Evolutionary conservation across 2,797 vertebrate species (phyloP).

Genomic region (Pempheris klunzingeri): DNA sequence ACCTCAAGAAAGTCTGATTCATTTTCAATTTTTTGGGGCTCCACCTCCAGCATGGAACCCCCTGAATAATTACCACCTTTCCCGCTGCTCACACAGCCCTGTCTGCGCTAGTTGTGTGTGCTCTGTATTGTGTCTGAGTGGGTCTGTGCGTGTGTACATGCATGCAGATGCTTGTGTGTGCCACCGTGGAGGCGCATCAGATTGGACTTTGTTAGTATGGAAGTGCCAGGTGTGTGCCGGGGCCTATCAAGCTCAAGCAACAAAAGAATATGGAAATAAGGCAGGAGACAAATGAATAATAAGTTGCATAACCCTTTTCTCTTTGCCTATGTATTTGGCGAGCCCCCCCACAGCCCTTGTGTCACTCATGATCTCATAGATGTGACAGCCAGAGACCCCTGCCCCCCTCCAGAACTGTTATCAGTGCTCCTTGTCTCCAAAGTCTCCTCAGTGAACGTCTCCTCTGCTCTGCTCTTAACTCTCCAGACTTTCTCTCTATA

Average conservation of each 20-base stretch:
- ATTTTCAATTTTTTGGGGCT: constrained; percentile 6
- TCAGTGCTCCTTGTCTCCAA: constrained; percentile 24
- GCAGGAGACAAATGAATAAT: constrained; percentile 76
- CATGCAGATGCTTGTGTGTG: constrained; percentile 47
- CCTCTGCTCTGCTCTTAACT: constrained; percentile 21
- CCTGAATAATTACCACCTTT: constrained; percentile 44
- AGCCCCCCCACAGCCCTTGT: constrained; percentile 31
- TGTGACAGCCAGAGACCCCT: constrained; percentile 71
- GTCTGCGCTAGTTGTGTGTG: constrained; percentile 23
- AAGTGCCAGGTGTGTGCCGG: constrained; percentile 66
- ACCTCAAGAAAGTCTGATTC: neutral
- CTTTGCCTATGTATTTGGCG: constrained; percentile 37
- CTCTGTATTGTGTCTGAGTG: constrained; percentile 14
- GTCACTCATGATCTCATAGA: constrained; percentile 74
- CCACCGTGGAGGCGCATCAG: constrained; percentile 57
- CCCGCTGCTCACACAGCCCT: neutral
- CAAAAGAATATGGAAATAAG: constrained; percentile 82
- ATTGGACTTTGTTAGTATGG: constrained; percentile 60
- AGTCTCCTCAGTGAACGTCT: constrained; percentile 33
- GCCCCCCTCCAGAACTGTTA: constrained; percentile 42
- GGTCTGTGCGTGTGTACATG: constrained; percentile 39
- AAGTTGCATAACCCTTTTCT: constrained; percentile 77
- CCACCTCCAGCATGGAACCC: constrained; percentile 32
- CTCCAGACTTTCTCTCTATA: constrained; percentile 13
- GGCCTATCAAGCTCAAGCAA: constrained; percentile 70